Conservation (phyloP, 2,113 vertebrate species). For the Mohoua ochrocephala region DNA sequence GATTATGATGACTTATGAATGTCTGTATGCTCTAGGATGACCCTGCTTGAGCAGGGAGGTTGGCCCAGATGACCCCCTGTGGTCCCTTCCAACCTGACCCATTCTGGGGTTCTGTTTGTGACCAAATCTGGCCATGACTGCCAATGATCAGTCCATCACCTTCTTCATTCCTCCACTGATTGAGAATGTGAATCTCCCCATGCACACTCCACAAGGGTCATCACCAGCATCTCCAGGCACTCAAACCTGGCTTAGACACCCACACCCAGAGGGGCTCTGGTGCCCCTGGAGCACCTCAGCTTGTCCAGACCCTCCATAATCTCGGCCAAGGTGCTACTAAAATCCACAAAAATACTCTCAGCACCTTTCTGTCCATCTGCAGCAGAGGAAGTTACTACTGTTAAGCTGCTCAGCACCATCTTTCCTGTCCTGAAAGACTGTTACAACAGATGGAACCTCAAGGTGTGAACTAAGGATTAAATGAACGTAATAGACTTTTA, state of each 20-base stretch:
- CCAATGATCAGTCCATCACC: too few relatives aligned
- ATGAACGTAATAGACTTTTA: neutral
- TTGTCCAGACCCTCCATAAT: neutral
- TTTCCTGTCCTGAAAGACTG: neutral
- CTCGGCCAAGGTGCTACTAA: neutral
- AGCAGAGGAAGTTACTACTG: neutral
- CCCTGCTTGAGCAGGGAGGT: neutral
- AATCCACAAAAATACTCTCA: neutral
- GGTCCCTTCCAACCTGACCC: neutral
- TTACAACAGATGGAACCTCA: fast-evolving
- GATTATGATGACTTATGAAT: neutral
- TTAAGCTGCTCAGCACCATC: neutral
- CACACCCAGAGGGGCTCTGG: too few relatives aligned
- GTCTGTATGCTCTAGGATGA: neutral
- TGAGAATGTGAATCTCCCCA: fast-evolving
- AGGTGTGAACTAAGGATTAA: neutral
- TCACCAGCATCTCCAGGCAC: neutral
- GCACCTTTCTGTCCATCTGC: neutral
- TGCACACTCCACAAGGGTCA: neutral
- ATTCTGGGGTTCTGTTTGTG: neutral
- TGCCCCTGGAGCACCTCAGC: neutral
- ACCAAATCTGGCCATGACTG: neutral
- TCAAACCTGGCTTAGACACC: neutral
- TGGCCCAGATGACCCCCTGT: neutral
- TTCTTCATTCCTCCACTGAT: neutral